Conservation (phyloP, 1,140 invertebrate genomes). For the Listronotus oregonensis region DNA sequence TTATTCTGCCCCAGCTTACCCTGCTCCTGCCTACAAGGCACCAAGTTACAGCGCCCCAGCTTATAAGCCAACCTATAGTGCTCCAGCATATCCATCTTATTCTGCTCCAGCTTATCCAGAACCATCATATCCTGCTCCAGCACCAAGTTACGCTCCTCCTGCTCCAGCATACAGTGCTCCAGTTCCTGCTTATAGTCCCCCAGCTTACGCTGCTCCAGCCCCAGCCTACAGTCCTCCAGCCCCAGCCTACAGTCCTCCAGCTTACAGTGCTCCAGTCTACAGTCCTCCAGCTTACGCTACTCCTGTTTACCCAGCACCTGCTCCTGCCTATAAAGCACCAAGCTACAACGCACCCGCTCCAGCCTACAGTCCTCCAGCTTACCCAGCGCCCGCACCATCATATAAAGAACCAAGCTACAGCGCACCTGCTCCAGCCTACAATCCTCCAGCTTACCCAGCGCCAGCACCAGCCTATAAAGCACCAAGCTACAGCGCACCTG, state of each 20-base stretch:
- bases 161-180: conserved; percentile 31
- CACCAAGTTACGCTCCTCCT: conserved; percentile 30
- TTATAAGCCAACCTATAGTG: conserved; percentile 27
- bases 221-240: conserved; percentile 31
- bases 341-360: too few species aligned
- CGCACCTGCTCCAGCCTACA: too few species aligned
- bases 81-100: not conserved
- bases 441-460: not conserved
- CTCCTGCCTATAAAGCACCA: too few species aligned
- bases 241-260: conserved; percentile 9
- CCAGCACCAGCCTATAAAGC: conserved; percentile 20
- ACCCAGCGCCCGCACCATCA: not conserved
- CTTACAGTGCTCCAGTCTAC: conserved; percentile 29
- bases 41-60: conserved; percentile 27
- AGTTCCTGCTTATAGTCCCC: conserved; percentile 15
- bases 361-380: too few species aligned
- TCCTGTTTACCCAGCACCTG: too few species aligned
- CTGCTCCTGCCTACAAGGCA: conserved; percentile 18
- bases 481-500: conserved; percentile 7
- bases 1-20: conserved; percentile 32
- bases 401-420: conserved; percentile 16
- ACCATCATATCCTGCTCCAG: conserved; percentile 33
- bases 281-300: not conserved
- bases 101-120: too few species aligned
- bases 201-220: conserved; percentile 15